phyloP scores from a whole-genome alignment of 2,888 invertebrate genomes.

The Aplocera efformata region DNA sequence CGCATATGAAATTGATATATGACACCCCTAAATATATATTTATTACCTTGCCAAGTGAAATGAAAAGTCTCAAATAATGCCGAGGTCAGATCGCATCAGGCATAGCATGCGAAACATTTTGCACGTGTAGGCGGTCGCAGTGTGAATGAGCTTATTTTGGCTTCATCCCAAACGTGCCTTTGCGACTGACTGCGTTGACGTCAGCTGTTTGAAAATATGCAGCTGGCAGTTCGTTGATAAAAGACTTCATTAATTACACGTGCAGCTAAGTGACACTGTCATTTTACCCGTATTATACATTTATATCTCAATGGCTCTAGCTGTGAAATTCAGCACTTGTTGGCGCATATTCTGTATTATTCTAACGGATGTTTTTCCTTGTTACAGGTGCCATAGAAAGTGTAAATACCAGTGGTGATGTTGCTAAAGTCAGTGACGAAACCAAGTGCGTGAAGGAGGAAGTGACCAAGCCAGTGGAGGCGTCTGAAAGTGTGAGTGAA shows the following conservation, averaged over 20 bases:
- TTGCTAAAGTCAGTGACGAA: conserved; percentile 65
- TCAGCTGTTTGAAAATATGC: conserved; percentile 52
- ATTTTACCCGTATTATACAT: neutral
- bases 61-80: conserved; percentile 24
- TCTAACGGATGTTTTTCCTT: conserved; percentile 32
- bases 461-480: conserved; percentile 45
- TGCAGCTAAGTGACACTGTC: conserved; percentile 18
- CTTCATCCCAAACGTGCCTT: conserved; percentile 63
- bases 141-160: conserved; percentile 75
- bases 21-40: no score
- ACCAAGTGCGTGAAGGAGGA: conserved; percentile 71
- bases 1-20: no score
- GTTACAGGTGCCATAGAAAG: conserved; percentile 71
- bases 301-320: neutral
- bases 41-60: conserved; percentile 21
- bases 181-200: conserved; percentile 47
- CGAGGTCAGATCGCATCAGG: conserved; percentile 22
- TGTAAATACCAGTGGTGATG: conserved; percentile 71
- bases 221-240: conserved; percentile 45
- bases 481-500: conserved; percentile 61
- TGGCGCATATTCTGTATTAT: neutral
- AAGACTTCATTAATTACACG: conserved; percentile 28
- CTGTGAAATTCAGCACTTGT: neutral
- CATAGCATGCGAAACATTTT: conserved; percentile 42
- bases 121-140: conserved; percentile 51